Evolutionary conservation across 1,140 invertebrate genomes (phyloP).

Genomic region (Zelostemma sp.): DNA sequence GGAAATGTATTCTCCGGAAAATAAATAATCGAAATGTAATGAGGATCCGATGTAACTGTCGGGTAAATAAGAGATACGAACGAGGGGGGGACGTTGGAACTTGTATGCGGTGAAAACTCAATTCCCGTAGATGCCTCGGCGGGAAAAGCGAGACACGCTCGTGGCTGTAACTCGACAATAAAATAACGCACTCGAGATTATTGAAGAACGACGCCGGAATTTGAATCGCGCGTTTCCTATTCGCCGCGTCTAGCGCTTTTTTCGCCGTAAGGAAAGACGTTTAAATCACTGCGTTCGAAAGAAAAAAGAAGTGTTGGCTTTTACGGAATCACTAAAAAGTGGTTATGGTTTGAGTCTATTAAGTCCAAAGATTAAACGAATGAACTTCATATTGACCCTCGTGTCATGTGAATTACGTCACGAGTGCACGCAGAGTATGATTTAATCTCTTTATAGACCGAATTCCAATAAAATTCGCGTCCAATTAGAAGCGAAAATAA

Average conservation of each 20-base stretch:
- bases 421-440: too few species aligned
- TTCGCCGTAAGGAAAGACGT: slow-evolving; percentile 19
- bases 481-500: too few species aligned
- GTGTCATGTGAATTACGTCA: too few species aligned
- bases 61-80: slow-evolving; percentile 27
- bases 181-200: slow-evolving; percentile 51
- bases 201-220: slow-evolving; percentile 44
- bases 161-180: slow-evolving; percentile 43
- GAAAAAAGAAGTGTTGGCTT: neutral
- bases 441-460: too few species aligned
- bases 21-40: slow-evolving; percentile 21
- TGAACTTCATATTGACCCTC: too few species aligned
- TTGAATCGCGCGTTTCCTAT: slow-evolving; percentile 31
- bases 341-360: too few species aligned
- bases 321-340: too few species aligned
- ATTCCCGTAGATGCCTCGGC: slow-evolving; percentile 34
- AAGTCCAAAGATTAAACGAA: too few species aligned
- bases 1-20: neutral
- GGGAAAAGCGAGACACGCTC: slow-evolving; percentile 29
- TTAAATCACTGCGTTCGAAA: slow-evolving; percentile 3
- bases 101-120: slow-evolving; percentile 32
- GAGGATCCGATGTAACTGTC: slow-evolving; percentile 17
- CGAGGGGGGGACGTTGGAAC: slow-evolving; percentile 24
- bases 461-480: too few species aligned
- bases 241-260: slow-evolving; percentile 17